Conservation (phyloP, 2,888 invertebrate genomes). For the Urechis unicinctus region DNA sequence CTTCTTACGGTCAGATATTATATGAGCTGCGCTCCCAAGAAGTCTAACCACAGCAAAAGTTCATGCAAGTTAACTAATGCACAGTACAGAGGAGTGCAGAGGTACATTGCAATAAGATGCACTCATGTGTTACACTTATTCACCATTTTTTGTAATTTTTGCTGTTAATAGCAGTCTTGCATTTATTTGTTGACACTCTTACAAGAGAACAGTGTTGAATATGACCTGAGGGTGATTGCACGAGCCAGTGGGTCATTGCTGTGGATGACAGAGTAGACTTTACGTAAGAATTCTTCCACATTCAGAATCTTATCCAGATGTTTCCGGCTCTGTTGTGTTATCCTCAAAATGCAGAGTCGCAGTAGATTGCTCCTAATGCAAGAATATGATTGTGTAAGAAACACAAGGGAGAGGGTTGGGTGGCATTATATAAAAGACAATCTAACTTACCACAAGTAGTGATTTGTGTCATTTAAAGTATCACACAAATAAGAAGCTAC, state of each 20-base stretch:
- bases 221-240: slow-evolving; percentile 70
- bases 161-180: too few relatives aligned
- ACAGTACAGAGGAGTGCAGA: too few relatives aligned
- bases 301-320: slow-evolving; percentile 90
- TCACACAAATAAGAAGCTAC: neutral
- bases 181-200: too few relatives aligned
- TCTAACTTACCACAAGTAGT: too few relatives aligned
- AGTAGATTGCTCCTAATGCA: slow-evolving; percentile 74
- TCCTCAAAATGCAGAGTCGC: slow-evolving; percentile 82
- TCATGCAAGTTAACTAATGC: too few relatives aligned
- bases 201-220: too few relatives aligned
- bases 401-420: too few relatives aligned
- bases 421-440: too few relatives aligned
- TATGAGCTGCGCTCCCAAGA: slow-evolving; percentile 83
- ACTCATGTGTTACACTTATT: neutral
- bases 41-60: slow-evolving; percentile 60
- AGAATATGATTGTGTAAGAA: slow-evolving; percentile 1
- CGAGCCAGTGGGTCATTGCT: slow-evolving; percentile 94
- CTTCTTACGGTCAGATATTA: slow-evolving; percentile 87
- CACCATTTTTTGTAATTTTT: neutral
- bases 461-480: too few relatives aligned
- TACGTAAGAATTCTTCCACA: slow-evolving; percentile 84
- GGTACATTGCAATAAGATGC: neutral
- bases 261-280: slow-evolving; percentile 89
- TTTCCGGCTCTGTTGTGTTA: slow-evolving; percentile 91